Conservation (phyloP, 2,888 invertebrate species). For the Tetramorium bicarinatum region DNA sequence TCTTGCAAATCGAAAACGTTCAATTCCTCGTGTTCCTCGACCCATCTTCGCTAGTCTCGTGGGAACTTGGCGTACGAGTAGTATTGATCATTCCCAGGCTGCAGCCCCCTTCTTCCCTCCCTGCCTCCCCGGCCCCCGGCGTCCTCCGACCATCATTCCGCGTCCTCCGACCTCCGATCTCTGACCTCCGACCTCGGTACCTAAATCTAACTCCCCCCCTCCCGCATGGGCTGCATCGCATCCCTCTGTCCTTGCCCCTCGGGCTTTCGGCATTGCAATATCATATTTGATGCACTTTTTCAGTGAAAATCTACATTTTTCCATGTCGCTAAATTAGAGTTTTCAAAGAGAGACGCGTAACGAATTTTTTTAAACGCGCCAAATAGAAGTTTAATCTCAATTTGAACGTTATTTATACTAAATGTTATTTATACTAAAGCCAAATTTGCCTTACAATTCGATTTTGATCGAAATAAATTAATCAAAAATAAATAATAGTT, state of each 20-base stretch:
- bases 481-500: background rate
- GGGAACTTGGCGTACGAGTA: slow-evolving; percentile 81
- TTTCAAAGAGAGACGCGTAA: background rate
- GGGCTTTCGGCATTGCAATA: background rate
- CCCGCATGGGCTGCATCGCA: slow-evolving; percentile 2
- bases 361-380: background rate
- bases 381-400: background rate
- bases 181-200: slow-evolving; percentile 67
- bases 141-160: slow-evolving; percentile 67
- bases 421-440: background rate
- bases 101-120: slow-evolving; percentile 77
- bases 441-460: background rate
- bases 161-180: slow-evolving; percentile 71
- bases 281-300: slow-evolving; percentile 18
- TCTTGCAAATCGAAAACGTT: slow-evolving; percentile 49
- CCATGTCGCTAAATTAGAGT: background rate
- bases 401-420: background rate
- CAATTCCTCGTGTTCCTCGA: slow-evolving; percentile 63
- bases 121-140: slow-evolving; percentile 26
- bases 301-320: background rate
- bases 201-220: slow-evolving; percentile 52
- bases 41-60: slow-evolving; percentile 81
- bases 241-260: slow-evolving; percentile 36
- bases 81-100: slow-evolving; percentile 85
- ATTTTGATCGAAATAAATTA: background rate